Conservation (phyloP, 2,888 invertebrate genomes). For the Gibbula magus region DNA sequence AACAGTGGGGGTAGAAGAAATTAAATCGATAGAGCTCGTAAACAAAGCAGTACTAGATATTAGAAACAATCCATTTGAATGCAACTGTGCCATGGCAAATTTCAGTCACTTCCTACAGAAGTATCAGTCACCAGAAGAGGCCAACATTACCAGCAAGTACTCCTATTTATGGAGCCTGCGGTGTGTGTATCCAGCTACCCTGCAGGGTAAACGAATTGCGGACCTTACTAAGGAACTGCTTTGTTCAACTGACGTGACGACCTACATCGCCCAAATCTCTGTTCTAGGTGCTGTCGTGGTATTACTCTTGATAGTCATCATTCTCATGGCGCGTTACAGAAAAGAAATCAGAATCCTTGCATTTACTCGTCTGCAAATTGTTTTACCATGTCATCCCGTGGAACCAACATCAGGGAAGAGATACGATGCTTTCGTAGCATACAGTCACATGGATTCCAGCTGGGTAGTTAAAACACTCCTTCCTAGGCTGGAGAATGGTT, state of each 20-base stretch:
- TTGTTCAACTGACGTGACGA: slow-evolving; percentile 41
- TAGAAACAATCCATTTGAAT: slow-evolving; percentile 49
- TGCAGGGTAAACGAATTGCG: slow-evolving; percentile 39
- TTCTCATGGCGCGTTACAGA: slow-evolving; percentile 46
- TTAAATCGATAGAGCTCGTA: slow-evolving; percentile 36
- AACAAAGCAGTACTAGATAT: slow-evolving; percentile 48
- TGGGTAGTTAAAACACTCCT: slow-evolving; percentile 90
- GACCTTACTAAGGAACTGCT: slow-evolving; percentile 33
- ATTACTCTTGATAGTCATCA: slow-evolving; percentile 37
- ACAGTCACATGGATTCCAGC: slow-evolving; percentile 85
- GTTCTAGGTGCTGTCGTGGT: slow-evolving; percentile 38
- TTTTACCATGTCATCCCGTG: slow-evolving; percentile 43
- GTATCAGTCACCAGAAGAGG: slow-evolving; percentile 25
- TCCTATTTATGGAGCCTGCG: slow-evolving; percentile 43
- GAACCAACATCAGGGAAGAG: slow-evolving; percentile 36
- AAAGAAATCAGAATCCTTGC: slow-evolving; percentile 54
- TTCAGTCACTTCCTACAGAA: slow-evolving; percentile 32
- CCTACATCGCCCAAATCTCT: slow-evolving; percentile 38
- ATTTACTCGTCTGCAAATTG: slow-evolving; percentile 47
- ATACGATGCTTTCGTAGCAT: slow-evolving; percentile 93
- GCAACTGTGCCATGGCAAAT: slow-evolving; percentile 49
- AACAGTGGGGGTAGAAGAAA: slow-evolving; percentile 39
- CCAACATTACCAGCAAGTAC: slow-evolving; percentile 29
- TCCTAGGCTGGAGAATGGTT: slow-evolving; percentile 85
- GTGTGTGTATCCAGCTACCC: slow-evolving; percentile 42